Conservation (phyloP, 1,140 invertebrate genomes). For the Batillaria attramentaria region DNA sequence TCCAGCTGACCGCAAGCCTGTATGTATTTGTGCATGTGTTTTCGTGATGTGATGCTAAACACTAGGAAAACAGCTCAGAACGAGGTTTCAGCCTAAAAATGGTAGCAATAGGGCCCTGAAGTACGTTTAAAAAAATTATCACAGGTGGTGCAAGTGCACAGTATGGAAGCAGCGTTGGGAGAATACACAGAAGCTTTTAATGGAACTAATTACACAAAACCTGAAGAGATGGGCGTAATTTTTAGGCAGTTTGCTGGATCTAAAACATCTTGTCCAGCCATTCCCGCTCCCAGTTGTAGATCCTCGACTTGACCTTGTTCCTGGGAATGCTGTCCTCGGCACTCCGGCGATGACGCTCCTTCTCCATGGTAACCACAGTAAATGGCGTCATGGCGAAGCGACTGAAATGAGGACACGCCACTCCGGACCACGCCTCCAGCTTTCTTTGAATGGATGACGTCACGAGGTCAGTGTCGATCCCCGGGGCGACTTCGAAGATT, state of each 20-base stretch:
- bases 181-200: background rate
- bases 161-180: background rate
- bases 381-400: slow-evolving; percentile 43
- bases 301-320: slow-evolving; percentile 37
- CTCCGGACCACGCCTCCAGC: slow-evolving; percentile 44
- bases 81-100: no score
- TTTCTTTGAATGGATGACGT: slow-evolving; percentile 42
- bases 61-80: no score
- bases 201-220: background rate
- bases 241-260: background rate
- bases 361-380: slow-evolving; percentile 32
- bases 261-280: slow-evolving; percentile 43
- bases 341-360: slow-evolving; percentile 34
- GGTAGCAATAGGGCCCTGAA: background rate
- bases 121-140: background rate
- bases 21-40: no score
- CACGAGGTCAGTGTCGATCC: slow-evolving; percentile 32
- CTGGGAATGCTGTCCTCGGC: slow-evolving; percentile 36
- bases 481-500: slow-evolving; percentile 27
- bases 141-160: background rate
- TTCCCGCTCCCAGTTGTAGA: slow-evolving; percentile 48
- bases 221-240: background rate
- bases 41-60: no score
- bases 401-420: slow-evolving; percentile 41
- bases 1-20: no score